Percentiles rank a stretch among this genome's conserved stretches.
phyloP scores from a whole-genome alignment of 2,888 invertebrate species.

The Argyra leucocephala region DNA sequence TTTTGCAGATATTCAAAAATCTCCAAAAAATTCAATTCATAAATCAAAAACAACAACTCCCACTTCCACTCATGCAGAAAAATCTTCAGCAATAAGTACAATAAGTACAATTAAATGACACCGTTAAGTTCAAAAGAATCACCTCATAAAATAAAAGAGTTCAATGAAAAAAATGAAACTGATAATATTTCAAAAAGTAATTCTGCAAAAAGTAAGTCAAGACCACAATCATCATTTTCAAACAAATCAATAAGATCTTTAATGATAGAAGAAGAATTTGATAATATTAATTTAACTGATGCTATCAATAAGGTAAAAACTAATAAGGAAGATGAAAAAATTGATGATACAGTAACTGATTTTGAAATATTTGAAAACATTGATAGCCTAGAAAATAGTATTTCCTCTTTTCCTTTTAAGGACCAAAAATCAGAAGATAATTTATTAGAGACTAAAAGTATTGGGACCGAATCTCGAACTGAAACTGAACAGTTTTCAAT shows the following conservation, averaged over 20 bases:
- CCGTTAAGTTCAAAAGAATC: slow-evolving; percentile 1
- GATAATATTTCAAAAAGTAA: neutral
- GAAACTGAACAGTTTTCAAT: slow-evolving; percentile 3
- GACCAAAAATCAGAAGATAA: neutral
- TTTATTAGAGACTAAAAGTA: neutral
- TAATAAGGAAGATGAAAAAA: slow-evolving; percentile 22
- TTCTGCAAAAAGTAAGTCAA: slow-evolving; percentile 8
- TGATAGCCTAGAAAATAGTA: slow-evolving; percentile 15
- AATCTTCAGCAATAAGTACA: neutral
- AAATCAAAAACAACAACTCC: neutral
- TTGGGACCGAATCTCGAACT: neutral
- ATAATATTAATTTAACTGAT: slow-evolving; percentile 29
- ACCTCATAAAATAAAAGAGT: neutral
- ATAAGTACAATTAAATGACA: slow-evolving; percentile 9
- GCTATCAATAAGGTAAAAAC: slow-evolving; percentile 24
- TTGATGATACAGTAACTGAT: slow-evolving; percentile 8
- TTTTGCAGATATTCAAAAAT: neutral
- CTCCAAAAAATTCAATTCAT: neutral
- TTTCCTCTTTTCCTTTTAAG: slow-evolving; percentile 19
- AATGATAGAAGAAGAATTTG: slow-evolving; percentile 41
- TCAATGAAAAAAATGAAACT: neutral
- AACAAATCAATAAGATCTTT: slow-evolving; percentile 44
- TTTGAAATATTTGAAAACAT: slow-evolving; percentile 16
- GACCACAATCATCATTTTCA: slow-evolving; percentile 13
- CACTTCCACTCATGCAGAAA: slow-evolving; percentile 10